Conservation (phyloP, 2,888 invertebrate genomes). For the Mythimna ferrago region DNA sequence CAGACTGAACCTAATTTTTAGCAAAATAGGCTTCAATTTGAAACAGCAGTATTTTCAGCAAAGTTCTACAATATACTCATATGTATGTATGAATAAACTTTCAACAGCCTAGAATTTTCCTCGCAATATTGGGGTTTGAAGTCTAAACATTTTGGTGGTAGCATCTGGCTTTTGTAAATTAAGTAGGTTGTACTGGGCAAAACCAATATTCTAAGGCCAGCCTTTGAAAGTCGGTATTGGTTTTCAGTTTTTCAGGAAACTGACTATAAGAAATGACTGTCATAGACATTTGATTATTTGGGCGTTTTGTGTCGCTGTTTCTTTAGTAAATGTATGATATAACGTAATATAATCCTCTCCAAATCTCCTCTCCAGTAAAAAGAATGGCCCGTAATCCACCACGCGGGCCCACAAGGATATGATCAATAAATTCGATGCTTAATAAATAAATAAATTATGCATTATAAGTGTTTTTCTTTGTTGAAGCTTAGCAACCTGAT, state of each 20-base stretch:
- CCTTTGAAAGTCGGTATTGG: constrained; percentile 4
- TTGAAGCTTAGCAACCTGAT: too few relatives aligned
- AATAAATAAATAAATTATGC: too few relatives aligned
- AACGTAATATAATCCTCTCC: too few relatives aligned
- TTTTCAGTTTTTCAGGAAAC: not conserved
- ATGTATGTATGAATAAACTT: constrained; percentile 10
- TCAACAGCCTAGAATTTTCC: constrained; percentile 7
- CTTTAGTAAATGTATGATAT: too few relatives aligned
- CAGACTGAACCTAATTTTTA: constrained; percentile 51
- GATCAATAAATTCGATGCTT: too few relatives aligned
- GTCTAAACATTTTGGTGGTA: constrained; percentile 33
- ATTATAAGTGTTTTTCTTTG: too few relatives aligned
- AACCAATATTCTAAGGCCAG: constrained; percentile 20
- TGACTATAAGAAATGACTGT: not conserved
- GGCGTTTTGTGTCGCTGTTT: too few relatives aligned
- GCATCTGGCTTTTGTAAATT: constrained; percentile 49
- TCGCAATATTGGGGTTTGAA: constrained; percentile 20
- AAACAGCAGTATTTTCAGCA: constrained; percentile 12
- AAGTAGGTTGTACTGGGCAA: constrained; percentile 15
- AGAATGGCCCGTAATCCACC: too few relatives aligned
- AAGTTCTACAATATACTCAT: not conserved
- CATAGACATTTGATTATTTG: not conserved
- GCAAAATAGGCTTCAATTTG: constrained; percentile 20
- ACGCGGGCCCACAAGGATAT: too few relatives aligned
- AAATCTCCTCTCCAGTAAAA: too few relatives aligned